A percentile compares a stretch with the other conserved stretches of the same genome.
phyloP scores from a whole-genome alignment of 2,888 invertebrate genomes.

The Spodoptera littoralis region DNA sequence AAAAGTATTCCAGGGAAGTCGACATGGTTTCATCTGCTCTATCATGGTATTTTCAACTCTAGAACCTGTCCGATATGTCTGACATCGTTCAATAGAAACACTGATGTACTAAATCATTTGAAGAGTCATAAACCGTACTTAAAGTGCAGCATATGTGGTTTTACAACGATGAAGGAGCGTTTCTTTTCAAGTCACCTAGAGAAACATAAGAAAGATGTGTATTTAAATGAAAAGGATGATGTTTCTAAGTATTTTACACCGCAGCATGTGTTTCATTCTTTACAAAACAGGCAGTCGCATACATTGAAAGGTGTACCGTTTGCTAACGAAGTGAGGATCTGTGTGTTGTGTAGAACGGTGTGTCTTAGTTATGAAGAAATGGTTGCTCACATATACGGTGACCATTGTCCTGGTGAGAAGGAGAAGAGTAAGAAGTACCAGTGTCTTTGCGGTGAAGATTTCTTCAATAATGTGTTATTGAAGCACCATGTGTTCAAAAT shows the following conservation, averaged over 20 bases:
- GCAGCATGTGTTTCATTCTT: accelerated
- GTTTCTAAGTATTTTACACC: slow-evolving; percentile 44
- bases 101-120: slow-evolving; percentile 57
- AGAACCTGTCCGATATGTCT: slow-evolving; percentile 71
- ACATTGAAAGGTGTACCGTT: slow-evolving; percentile 61
- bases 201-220: slow-evolving; percentile 40
- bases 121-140: slow-evolving; percentile 58
- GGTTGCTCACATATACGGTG: slow-evolving; percentile 57
- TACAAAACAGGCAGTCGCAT: slow-evolving; percentile 42
- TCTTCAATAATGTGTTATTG: slow-evolving; percentile 67
- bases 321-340: slow-evolving; percentile 57
- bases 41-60: slow-evolving; percentile 62
- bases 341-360: slow-evolving; percentile 72
- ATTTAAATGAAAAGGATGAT: not conserved
- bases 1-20: slow-evolving; percentile 24
- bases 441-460: slow-evolving; percentile 71
- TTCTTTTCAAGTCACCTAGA: slow-evolving; percentile 59
- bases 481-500: slow-evolving; percentile 72
- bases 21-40: slow-evolving; percentile 65
- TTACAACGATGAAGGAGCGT: slow-evolving; percentile 46
- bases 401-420: slow-evolving; percentile 43
- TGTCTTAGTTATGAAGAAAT: slow-evolving; percentile 52
- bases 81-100: slow-evolving; percentile 34
- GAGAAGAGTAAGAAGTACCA: slow-evolving; percentile 29
- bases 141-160: slow-evolving; percentile 66